Conservation (phyloP, 1,140 invertebrate species). For the Amyelois transitella region DNA sequence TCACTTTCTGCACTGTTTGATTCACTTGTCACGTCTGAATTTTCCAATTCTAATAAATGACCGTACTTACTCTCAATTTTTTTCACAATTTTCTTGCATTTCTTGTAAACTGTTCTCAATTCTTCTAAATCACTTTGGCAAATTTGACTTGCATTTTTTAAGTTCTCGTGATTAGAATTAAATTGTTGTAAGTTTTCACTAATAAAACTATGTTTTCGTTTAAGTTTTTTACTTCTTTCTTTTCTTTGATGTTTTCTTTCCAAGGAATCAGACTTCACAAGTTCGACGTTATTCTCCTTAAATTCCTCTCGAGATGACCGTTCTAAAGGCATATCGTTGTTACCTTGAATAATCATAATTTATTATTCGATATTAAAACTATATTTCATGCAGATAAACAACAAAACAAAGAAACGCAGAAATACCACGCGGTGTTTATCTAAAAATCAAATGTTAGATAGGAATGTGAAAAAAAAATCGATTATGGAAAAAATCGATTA, state of each 20-base stretch:
- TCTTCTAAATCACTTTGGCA: slow-evolving; percentile 40
- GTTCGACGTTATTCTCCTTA: not conserved
- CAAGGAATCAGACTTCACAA: not conserved
- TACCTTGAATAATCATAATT: slow-evolving; percentile 34
- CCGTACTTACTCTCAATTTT: slow-evolving; percentile 64
- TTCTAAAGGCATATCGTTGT: slow-evolving; percentile 20
- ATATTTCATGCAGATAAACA: no score
- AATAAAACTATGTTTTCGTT: not conserved
- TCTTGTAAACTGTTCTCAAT: slow-evolving; percentile 38
- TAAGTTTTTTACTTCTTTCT: not conserved
- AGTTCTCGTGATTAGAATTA: not conserved
- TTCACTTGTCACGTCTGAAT: not conserved
- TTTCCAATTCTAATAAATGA: slow-evolving; percentile 41
- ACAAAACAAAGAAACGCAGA: no score
- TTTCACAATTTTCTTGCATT: slow-evolving; percentile 43
- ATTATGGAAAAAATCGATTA: no score
- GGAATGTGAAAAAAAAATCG: no score
- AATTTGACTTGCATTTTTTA: not conserved
- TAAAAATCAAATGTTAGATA: no score
- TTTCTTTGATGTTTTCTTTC: not conserved
- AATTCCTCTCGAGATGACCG: not conserved
- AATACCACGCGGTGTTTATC: no score
- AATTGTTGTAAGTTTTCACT: not conserved
- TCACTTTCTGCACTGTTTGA: slow-evolving; percentile 8
- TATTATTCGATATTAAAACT: no score